Evolutionary conservation across 2,797 vertebrate species (phyloP), one percentile per base, ranked within the genome.

Genomic region (Mycteria americana): DNA sequence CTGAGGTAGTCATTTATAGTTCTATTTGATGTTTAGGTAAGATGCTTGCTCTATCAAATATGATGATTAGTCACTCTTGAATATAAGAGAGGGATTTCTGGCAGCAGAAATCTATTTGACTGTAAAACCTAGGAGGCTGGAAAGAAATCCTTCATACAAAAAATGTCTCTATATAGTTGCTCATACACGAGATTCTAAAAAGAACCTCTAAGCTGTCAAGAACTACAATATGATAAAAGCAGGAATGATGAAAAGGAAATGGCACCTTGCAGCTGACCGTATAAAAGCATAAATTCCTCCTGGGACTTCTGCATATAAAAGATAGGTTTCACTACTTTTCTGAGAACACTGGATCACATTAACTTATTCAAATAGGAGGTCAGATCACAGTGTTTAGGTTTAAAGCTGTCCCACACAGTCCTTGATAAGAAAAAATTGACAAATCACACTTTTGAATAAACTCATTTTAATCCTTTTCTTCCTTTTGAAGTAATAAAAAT

Each of bases 311-410:
- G 98, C 98, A 97, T 98, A 98, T 97, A 98, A 98, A 98, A 99
- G 98, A 99, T 98, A 98, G 98, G 94, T 98, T 97, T 97, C 97
- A 96, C 92, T 97, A 97, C 95, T 98, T 98, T 97, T 97, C 95
- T 87, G 97, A 98, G 98, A 99, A 99, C 98, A 98, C 91, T 94
- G 90, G 96, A 98, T 97, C 92, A 92, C 96, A 99, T 99, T 99
- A 99, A 99, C 98, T 98, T 99, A 99, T 99, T 99, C 98, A 99
- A 99, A 99, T 98, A 97, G 79, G 95, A 98, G 98, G 98, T 99
- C 98, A 98, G 98, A 98, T 97, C 97, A 97, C 96, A 94, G 96
- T 98, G 97, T 98, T 98, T 97, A 98, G 98, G 97, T 97, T 98
- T 97, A 98, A 98, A 98, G 97, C 98, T 98, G 98, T 98, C 98